Evolutionary conservation across 35 echinoderm and acorn worm species (phyloP).

Genomic region (Patiria miniata): DNA sequence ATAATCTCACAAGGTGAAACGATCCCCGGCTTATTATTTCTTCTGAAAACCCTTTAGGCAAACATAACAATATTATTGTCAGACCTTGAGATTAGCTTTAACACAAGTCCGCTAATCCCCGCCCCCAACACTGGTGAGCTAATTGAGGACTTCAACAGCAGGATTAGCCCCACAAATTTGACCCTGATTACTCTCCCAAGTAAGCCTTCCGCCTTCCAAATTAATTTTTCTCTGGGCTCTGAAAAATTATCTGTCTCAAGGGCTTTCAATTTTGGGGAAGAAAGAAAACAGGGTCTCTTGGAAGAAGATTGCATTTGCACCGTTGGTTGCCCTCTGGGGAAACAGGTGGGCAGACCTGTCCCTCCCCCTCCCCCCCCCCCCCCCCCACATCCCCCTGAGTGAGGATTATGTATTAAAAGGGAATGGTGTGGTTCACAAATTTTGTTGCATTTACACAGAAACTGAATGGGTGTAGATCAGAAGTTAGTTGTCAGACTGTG

Average conservation of each 20-base stretch:
- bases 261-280: neutral
- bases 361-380: too few relatives aligned
- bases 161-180: neutral
- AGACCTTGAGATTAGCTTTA: slow-evolving; percentile 3
- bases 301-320: too few relatives aligned
- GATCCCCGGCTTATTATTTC: too few relatives aligned
- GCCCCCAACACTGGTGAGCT: neutral
- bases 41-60: too few relatives aligned
- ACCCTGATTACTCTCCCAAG: neutral
- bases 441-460: too few relatives aligned
- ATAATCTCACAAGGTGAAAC: too few relatives aligned
- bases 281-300: neutral
- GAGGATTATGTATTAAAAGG: too few relatives aligned
- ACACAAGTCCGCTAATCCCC: neutral
- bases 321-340: neutral
- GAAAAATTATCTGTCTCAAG: neutral
- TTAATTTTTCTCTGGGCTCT: slow-evolving; percentile 9
- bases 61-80: neutral
- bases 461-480: too few relatives aligned
- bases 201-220: neutral
- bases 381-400: too few relatives aligned
- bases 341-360: slow-evolving; percentile 9
- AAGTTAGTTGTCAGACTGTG: too few relatives aligned
- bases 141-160: neutral
- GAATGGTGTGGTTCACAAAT: too few relatives aligned